Conservation (phyloP, 2,797 vertebrate species). For the Microhierax caerulescens region DNA sequence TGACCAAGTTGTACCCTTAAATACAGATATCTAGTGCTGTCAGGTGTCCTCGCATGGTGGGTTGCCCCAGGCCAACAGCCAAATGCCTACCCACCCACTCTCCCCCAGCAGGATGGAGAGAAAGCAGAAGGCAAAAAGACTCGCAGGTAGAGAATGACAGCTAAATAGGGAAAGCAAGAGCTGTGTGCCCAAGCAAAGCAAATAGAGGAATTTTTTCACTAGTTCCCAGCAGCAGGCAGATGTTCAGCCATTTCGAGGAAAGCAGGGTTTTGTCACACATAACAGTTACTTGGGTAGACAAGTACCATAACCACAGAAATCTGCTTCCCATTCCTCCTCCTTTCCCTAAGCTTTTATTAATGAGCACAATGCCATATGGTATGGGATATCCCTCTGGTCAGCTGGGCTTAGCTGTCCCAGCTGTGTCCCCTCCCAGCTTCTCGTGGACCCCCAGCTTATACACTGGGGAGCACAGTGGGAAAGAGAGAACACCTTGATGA, state of each 20-base stretch:
- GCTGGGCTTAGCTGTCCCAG: background rate
- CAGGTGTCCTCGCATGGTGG: background rate
- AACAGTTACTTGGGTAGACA: background rate
- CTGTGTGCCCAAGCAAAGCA: background rate
- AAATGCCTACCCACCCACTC: background rate
- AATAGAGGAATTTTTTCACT: background rate
- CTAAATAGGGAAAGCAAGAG: background rate
- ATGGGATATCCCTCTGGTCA: background rate
- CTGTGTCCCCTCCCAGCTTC: background rate
- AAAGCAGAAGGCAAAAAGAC: background rate
- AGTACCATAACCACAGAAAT: background rate
- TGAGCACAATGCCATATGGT: background rate
- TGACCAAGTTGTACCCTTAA: background rate
- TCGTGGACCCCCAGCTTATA: background rate
- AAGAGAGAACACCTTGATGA: background rate
- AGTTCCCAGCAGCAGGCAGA: background rate
- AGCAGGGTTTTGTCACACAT: background rate
- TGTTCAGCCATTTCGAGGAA: background rate
- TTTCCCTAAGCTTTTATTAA: background rate
- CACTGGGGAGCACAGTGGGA: accelerated
- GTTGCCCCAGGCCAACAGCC: background rate
- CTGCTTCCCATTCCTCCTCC: background rate
- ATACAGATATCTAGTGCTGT: background rate
- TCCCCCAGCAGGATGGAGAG: background rate
- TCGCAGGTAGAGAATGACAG: background rate